phyloP scores from a whole-genome alignment of 2,888 invertebrate genomes.

The Platerodrilus igneus region DNA sequence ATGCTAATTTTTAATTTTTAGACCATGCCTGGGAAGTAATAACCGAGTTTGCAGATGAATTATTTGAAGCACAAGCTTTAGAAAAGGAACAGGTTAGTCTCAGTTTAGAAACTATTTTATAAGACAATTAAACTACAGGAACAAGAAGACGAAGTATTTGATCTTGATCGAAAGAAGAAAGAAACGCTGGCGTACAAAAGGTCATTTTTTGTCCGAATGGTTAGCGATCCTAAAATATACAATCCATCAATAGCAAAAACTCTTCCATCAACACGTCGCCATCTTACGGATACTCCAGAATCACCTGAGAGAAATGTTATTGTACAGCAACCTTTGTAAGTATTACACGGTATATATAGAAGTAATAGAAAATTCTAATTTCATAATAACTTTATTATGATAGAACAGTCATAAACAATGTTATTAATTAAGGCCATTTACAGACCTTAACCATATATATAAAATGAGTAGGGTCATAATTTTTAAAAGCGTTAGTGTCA shows the following conservation, averaged over 20 bases:
- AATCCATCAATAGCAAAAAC: conserved; percentile 84
- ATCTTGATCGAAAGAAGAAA: conserved; percentile 67
- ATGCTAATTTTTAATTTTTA: conserved; percentile 40
- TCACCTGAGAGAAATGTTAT: conserved; percentile 46
- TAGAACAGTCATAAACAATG: too few relatives aligned
- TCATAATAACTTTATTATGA: too few relatives aligned
- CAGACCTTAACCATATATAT: too few relatives aligned
- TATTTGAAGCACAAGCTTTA: conserved; percentile 62
- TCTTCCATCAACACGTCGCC: conserved; percentile 57
- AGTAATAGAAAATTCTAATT: too few relatives aligned
- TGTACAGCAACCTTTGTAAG: conserved; percentile 48
- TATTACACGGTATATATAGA: too few relatives aligned
- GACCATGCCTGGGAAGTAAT: conserved; percentile 84
- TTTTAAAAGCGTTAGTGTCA: too few relatives aligned
- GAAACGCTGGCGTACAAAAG: conserved; percentile 85
- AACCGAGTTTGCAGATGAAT: conserved; percentile 72
- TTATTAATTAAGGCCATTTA: too few relatives aligned
- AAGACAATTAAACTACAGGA: too few relatives aligned
- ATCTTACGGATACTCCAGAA: conserved; percentile 52
- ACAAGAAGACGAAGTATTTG: conserved; percentile 67
- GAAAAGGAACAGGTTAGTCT: conserved; percentile 57
- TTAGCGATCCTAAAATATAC: conserved; percentile 94
- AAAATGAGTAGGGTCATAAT: too few relatives aligned
- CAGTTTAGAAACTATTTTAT: background rate
- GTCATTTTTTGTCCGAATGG: conserved; percentile 96